Base-by-base conservation (phyloP, 1,140 invertebrate species). In the Andrena cerasifolii region DNA sequence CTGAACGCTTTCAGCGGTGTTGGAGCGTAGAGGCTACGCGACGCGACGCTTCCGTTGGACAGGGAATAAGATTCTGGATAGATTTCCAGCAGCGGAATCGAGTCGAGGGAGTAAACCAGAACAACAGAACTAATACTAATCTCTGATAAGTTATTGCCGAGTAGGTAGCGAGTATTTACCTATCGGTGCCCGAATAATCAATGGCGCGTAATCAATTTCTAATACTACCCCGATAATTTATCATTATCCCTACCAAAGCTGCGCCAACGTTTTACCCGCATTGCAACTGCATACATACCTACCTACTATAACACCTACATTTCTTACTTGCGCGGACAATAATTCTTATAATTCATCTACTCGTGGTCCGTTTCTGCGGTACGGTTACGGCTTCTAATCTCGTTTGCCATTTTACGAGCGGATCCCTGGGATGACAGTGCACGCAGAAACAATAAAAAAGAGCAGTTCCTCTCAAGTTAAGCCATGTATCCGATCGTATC, bases 161-260 rank as follows among this genome's bases (percentile, higher is more conserved):
- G 53, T 79, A 74, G 74, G 49, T 68, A 51, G n/a, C n/a, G n/a
- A n/a, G n/a, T n/a, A n/a, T n/a, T 33, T 84, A 84, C 81, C 74
- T 84, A 78, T 62, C 51, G 65, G 51, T 40, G 40, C 49, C 62
- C 53, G 53, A 73, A 67, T 80, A 83, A 83, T 77, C 82, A 77
- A 84, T 71, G 61, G 72, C 31, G 58, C 65, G 74, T 65, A 85
- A 84, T 85, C 82, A 84, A 85, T 85, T 80, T 67, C 66, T 79
- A 68, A 78, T 61, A 63, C 62, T 65, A 70, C 43, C 56, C 78
- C 65, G 65, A 85, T 81, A 85, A 85, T 85, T 81, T 78, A 81
- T 84, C 65, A 78, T 84, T 67, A 74, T 33, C 63, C 24, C 28
- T 14, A 12, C 12, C 24, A 26, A 65, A 66, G 59, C 77, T 62